phyloP scores from a whole-genome alignment of 1,140 invertebrate species.

The Holcopasites calliopsidis region DNA sequence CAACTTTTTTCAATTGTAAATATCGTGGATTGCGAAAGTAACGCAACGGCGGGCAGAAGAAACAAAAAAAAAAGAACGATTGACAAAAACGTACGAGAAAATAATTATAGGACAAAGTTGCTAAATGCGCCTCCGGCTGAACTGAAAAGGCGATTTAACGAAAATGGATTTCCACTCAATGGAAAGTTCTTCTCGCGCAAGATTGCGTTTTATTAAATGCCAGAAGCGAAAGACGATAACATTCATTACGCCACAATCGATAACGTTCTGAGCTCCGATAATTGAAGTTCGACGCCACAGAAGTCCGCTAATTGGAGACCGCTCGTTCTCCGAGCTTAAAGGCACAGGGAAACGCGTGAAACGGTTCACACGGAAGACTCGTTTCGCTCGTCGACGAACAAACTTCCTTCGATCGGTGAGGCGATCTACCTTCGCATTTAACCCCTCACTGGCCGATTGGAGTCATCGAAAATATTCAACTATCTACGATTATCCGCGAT shows the following conservation, averaged over 20 bases:
- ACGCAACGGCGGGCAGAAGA: no score
- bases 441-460: no score
- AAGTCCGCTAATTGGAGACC: slow-evolving; percentile 38
- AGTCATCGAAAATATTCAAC: slow-evolving; percentile 17
- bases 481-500: no score
- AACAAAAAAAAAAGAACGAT: background rate
- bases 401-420: background rate
- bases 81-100: background rate
- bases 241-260: slow-evolving; percentile 39
- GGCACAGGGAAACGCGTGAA: slow-evolving; percentile 7
- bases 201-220: slow-evolving; percentile 42
- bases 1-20: no score
- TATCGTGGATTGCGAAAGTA: no score
- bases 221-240: slow-evolving; percentile 20
- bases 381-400: background rate
- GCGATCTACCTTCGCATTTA: no score
- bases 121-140: background rate
- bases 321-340: slow-evolving; percentile 2
- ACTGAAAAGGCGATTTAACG: background rate
- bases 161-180: slow-evolving; percentile 7
- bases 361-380: slow-evolving; percentile 20
- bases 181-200: slow-evolving; percentile 29
- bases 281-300: slow-evolving; percentile 26
- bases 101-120: background rate
- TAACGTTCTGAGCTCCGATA: slow-evolving; percentile 32